Conservation (phyloP, 2,113 vertebrate species). For the Chamaetylas fuelleborni region DNA sequence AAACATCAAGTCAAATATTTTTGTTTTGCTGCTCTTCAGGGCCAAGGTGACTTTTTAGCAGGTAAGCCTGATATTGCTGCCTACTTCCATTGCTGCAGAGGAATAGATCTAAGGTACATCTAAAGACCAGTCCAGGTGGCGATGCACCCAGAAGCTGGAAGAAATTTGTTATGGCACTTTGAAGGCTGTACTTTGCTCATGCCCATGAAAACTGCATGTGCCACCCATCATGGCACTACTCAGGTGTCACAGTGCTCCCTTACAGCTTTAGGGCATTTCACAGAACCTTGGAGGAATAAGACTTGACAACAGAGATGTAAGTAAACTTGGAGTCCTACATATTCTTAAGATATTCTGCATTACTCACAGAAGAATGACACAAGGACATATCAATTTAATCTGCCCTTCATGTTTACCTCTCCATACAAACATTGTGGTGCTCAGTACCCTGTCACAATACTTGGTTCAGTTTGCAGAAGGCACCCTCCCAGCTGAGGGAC, state of each 20-base stretch:
- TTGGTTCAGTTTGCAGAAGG: not conserved
- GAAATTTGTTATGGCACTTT: not conserved
- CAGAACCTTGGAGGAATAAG: not conserved
- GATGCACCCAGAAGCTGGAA: not conserved
- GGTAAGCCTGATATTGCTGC: not conserved
- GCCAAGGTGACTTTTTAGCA: not conserved
- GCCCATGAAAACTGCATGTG: not conserved
- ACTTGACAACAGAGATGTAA: not conserved
- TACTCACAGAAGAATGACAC: not conserved
- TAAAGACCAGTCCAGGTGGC: not conserved
- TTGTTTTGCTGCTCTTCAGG: not conserved
- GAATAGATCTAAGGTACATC: not conserved
- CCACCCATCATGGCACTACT: not conserved
- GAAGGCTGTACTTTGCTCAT: not conserved
- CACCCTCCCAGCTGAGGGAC: not conserved
- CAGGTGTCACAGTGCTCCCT: not conserved
- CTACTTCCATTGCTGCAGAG: not conserved
- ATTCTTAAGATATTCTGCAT: not conserved
- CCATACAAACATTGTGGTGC: not conserved
- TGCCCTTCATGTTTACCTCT: not conserved
- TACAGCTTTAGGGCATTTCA: not conserved
- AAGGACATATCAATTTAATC: not conserved
- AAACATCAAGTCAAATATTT: not conserved
- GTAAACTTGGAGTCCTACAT: not conserved
- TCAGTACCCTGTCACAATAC: rapidly evolving